Base-by-base conservation (phyloP, 2,113 vertebrate genomes). In the Tretioscincus oriximinensis region DNA sequence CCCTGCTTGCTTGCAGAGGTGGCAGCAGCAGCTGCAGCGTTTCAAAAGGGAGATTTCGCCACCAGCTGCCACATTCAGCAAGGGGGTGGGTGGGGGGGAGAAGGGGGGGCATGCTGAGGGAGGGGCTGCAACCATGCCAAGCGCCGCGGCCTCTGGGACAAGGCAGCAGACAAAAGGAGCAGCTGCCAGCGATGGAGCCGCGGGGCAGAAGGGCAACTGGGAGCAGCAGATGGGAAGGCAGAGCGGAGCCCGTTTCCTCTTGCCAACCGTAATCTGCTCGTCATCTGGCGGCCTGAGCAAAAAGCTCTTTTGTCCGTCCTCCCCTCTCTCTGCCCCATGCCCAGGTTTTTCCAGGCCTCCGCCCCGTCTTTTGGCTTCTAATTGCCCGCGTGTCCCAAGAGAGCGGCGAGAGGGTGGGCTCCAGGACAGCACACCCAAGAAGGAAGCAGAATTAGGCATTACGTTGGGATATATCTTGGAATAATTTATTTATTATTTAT, bases 151-250 rank as follows among this genome's bases (percentile, higher is more conserved):
- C 61, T 47, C 35, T 9, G 35, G 22, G 14, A 14, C 74, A 64
- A 16, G 35, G 28, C 11, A 41, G 35, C 61, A 54, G 54, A 81
- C 70, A 73, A 73, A 81, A 41, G 70, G 45, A 51, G 45, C 79
- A 73, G 61, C 79, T 73, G 60, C 78, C 45, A 5, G 12, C 12
- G 67, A 63, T 0, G 7, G 29, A 64, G 68, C 78, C 26, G 28
- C 29, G 61, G 22, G n/a, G 60, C 60, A 10, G 64, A 26, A 81
- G 47, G 21, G 47, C 29, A 3, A 29, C 24, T 26, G 10, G 7
- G 24, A 28, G 2, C 29, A 68, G 21, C 80, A 76, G 80, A 61
- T 81, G 80, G 80, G 72, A 75, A 16, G 63, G 28, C 2, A 12
- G 29, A 24, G 31, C 47, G 26, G 4, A 28, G 11, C 28, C 21